Evolutionary conservation across 1,140 invertebrate genomes (phyloP).

Genomic region (Dicyema japonicum): DNA sequence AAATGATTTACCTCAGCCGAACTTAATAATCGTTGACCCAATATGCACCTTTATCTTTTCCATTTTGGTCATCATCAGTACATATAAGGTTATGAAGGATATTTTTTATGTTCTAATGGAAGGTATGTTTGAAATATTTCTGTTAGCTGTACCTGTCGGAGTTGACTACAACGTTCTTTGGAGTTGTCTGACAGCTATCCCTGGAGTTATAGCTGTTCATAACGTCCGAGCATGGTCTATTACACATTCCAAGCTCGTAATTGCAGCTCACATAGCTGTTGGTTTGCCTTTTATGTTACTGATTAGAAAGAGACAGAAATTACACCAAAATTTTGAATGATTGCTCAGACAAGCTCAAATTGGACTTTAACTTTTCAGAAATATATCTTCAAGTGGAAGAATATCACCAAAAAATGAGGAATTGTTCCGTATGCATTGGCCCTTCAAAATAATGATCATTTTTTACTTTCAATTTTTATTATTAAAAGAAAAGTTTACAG

Average conservation of each 20-base stretch:
- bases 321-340: too few relatives aligned
- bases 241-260: constrained; percentile 62
- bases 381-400: too few relatives aligned
- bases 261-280: constrained; percentile 62
- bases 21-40: constrained; percentile 62
- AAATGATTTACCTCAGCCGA: too few relatives aligned
- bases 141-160: constrained; percentile 40
- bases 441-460: too few relatives aligned
- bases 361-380: too few relatives aligned
- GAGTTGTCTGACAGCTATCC: constrained; percentile 41
- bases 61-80: constrained; percentile 64
- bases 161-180: constrained; percentile 50
- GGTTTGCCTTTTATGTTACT: constrained; percentile 26
- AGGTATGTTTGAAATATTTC: too few relatives aligned
- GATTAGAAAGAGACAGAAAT: too few relatives aligned
- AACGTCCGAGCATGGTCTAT: constrained; percentile 82
- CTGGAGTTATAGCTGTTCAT: constrained; percentile 62
- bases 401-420: too few relatives aligned
- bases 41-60: constrained; percentile 94
- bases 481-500: too few relatives aligned
- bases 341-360: too few relatives aligned
- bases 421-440: too few relatives aligned
- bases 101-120: constrained; percentile 70
- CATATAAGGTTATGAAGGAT: constrained; percentile 62
- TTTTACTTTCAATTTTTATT: too few relatives aligned